Base-by-base conservation (phyloP, 2,888 invertebrate species). In the Cybosia mesomella region DNA sequence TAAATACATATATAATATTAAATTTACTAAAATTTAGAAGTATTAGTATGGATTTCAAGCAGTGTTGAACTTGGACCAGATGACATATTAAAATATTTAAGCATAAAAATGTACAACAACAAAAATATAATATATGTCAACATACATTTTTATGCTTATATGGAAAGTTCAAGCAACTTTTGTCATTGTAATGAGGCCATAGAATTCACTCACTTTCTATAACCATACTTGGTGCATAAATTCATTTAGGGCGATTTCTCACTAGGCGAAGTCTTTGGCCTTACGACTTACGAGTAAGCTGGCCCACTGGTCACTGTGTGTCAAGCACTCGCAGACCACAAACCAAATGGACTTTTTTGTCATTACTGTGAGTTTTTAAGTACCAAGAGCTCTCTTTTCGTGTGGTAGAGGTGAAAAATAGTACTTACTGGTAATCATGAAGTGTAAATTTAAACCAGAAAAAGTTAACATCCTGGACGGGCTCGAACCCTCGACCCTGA, bases 121-220 rank as follows among this genome's bases (percentile, higher is more conserved):
- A n/a, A n/a, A n/a, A n/a, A n/a, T n/a, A n/a, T n/a, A n/a, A n/a
- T n/a, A n/a, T n/a, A n/a, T n/a, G n/a, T 18, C 13, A 28, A 28
- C 2, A 8, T 21, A 32, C 3, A 32, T 53, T 49, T 58, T 58
- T 57, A 34, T n/a, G 66, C 72, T 55, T 36, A 39, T 54, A 58
- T 22, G 39, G 67, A 71, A 75, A 74, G 75, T 79, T 74, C 70
- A 78, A 66, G 54, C 64, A 64, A 73, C 63, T 64, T 66, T 64
- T 58, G 64, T 63, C 63, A 60, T 66, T 74, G 68, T 69, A 60
- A 49, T 64, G 64, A 22, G 68, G 64, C 66, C 77, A 75, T 70
- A 71, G 72, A 71, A 67, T 71, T 60, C 74, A 60, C 70, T 71
- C 70, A 79, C 80, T 81, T 81, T 81, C 80, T 79, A 79, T 74